Base-by-base conservation (phyloP, 1,140 invertebrate genomes). In the Trichonephila clavata region DNA sequence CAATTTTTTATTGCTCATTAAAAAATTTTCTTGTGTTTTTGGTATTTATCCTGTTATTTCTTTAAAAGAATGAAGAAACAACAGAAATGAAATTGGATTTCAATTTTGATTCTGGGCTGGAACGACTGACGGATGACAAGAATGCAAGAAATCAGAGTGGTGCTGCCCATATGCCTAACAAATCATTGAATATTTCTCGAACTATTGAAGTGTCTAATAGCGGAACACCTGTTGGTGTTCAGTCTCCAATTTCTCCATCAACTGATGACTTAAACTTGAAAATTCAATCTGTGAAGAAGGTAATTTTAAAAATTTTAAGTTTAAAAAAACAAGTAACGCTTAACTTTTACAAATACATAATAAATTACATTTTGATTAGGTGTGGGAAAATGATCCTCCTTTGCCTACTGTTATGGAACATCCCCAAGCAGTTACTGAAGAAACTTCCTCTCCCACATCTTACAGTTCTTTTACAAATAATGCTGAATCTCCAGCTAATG, bases 281-380 rank as follows among this genome's bases (percentile, higher is more conserved):
- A 96, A 99, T 99, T 94, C 98, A 98, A 13, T 98, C 98, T 88
- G 98, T 99, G 7, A 99, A 99, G 96, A 99, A 98, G 95, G 98
- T 68, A 68, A 24, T 68, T 65, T 27, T 20, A 21, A 43, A 50
- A 81, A 18, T 43, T 50, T 81, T 39, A 10, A 18, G 27, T 50
- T 14, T 43, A 39, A 39, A 39, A 20, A 71, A 71, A 13, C 0
- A 43, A 4, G 21, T 6, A 43, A 21, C 20, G 27, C 16, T 27
- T 27, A 43, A 43, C 27, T 27, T 24, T 71, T 27, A 65, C 6
- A 24, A 24, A n/a, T 21, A n/a, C 24, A 21, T 65, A 65, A 24
- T 10, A 24, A 8, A 1, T 65, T n/a, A 91, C 61, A 84, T 65
- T 84, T 39, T 8, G 20, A 95, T 21, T n/a, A 96, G 95, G 96